Evolutionary conservation across 1,140 invertebrate genomes (phyloP).

Genomic region (Polyergus mexicanus): DNA sequence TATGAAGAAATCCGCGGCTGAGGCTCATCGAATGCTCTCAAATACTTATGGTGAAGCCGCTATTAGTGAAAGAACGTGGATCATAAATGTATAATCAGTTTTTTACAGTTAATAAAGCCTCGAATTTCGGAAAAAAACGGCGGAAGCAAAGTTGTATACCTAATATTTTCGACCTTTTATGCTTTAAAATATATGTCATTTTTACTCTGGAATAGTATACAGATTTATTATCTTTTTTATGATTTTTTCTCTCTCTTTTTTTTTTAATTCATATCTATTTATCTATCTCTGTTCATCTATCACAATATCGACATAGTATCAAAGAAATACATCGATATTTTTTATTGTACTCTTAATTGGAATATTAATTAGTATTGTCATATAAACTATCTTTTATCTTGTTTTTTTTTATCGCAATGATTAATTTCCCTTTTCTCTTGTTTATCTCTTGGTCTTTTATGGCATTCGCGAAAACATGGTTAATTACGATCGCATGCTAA

Average conservation of each 20-base stretch:
- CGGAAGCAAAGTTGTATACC: too few relatives aligned
- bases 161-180: background rate
- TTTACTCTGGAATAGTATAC: background rate
- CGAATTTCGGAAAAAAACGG: too few relatives aligned
- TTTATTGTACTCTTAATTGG: background rate
- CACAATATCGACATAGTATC: background rate
- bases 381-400: background rate
- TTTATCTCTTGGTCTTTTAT: background rate
- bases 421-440: background rate
- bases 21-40: too few relatives aligned
- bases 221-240: background rate
- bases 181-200: background rate
- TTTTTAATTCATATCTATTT: too few relatives aligned
- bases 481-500: background rate
- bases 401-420: background rate
- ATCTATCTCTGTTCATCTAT: background rate
- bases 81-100: too few relatives aligned
- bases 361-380: background rate
- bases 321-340: background rate
- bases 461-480: background rate
- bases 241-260: too few relatives aligned
- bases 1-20: too few relatives aligned
- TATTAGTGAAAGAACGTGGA: too few relatives aligned
- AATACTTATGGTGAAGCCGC: too few relatives aligned
- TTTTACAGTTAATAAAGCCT: too few relatives aligned